Evolutionary conservation across 2,113 vertebrate genomes (phyloP).

Genomic region (Camelus dromedarius): DNA sequence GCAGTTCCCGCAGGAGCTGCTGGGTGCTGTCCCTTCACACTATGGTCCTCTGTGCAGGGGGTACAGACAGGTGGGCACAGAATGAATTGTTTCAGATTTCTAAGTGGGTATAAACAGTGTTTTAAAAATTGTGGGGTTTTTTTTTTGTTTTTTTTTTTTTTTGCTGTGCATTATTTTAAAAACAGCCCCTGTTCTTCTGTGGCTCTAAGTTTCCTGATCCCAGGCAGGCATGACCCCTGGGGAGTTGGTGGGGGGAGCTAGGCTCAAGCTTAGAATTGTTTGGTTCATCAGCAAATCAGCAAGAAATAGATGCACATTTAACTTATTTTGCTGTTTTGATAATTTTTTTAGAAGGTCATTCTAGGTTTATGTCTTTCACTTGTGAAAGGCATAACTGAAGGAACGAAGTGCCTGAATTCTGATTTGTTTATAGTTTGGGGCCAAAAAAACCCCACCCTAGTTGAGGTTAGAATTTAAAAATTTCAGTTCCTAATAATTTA

Average conservation of each 20-base stretch:
- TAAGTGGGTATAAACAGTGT: not conserved
- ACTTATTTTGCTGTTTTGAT: conserved; percentile 18
- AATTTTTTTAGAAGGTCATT: not conserved
- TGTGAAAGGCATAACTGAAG: not conserved
- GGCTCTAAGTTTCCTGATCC: not conserved
- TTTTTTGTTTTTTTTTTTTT: not conserved
- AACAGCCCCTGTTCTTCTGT: not conserved
- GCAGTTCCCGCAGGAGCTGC: not conserved
- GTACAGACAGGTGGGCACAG: not conserved
- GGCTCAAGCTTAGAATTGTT: not conserved
- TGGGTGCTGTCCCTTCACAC: not conserved
- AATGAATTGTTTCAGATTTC: not conserved
- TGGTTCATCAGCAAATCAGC: not conserved
- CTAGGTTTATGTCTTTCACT: not conserved
- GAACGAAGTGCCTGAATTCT: conserved; percentile 3
- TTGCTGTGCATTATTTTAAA: not conserved
- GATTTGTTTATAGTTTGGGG: not conserved
- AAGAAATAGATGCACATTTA: not conserved
- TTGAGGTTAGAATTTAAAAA: conserved; percentile 36
- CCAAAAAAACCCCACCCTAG: not conserved
- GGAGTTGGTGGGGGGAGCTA: too few relatives aligned
- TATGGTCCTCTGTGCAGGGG: not conserved
- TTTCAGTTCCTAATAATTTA: conserved; percentile 15
- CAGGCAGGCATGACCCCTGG: not conserved
- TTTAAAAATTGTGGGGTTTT: not conserved